These are phyloP conservation scores for Phataginus tetradactyla DNA, from an alignment of 2,797 vertebrate species.

Conservation along the genomic window DNA sequence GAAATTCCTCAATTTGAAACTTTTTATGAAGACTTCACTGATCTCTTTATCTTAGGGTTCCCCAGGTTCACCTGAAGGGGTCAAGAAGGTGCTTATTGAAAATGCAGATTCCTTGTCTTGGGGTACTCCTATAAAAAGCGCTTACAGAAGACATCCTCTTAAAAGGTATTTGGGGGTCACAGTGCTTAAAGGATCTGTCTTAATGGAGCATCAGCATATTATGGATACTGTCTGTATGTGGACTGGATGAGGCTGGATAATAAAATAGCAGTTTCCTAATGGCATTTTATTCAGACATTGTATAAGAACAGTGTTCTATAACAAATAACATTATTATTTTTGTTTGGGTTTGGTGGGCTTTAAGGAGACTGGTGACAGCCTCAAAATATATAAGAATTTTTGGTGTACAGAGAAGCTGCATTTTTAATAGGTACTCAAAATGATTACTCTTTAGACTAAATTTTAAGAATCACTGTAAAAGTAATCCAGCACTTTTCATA, in stretches of 20 bases:
- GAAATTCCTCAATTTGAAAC: neutral
- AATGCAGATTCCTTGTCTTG: neutral
- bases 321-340: neutral
- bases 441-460: neutral
- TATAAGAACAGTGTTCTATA: neutral
- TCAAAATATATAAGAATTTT: neutral
- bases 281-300: neutral
- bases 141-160: neutral
- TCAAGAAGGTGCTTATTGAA: neutral
- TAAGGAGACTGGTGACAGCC: neutral
- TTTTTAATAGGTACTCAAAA: neutral
- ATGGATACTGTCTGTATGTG: neutral
- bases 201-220: neutral
- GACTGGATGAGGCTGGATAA: neutral
- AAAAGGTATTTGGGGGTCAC: neutral
- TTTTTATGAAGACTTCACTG: neutral
- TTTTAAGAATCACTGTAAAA: neutral
- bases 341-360: neutral
- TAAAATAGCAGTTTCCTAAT: neutral
- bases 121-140: neutral
- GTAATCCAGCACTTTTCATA: neutral
- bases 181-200: neutral
- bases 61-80: neutral
- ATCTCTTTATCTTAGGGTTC: neutral
- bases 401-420: neutral